These are phyloP conservation scores for Vireo griseus DNA, from an alignment of 2,797 vertebrate genomes.

Conservation along the genomic window DNA sequence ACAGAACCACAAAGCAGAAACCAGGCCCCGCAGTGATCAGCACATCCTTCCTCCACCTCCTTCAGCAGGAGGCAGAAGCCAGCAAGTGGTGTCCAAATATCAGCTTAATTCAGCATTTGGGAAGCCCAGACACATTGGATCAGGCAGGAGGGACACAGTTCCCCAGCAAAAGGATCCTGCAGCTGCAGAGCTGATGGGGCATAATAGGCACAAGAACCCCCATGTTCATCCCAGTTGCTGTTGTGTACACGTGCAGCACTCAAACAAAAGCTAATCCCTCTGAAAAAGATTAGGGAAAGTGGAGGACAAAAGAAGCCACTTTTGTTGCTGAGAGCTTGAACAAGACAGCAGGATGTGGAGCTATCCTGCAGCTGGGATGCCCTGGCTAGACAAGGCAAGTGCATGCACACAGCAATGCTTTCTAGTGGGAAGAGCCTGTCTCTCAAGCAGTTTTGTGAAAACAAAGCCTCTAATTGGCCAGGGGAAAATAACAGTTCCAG, in stretches of 20 bases:
- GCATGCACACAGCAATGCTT: fast-evolving
- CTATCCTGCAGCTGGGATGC: background rate
- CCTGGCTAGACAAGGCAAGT: background rate
- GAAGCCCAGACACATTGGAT: background rate
- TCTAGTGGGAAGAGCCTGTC: background rate
- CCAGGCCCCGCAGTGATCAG: fast-evolving
- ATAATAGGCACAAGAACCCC: background rate
- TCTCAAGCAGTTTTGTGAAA: background rate
- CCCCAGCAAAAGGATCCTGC: background rate
- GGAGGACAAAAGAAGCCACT: background rate
- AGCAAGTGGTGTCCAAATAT: background rate
- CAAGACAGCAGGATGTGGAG: background rate
- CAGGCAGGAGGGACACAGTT: background rate
- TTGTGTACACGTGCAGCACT: background rate
- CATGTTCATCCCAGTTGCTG: background rate
- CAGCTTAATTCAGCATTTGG: background rate
- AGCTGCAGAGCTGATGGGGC: background rate
- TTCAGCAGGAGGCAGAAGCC: background rate
- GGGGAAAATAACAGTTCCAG: background rate
- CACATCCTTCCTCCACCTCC: background rate
- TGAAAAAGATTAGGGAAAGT: background rate
- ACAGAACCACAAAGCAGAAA: background rate
- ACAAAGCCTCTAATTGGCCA: background rate
- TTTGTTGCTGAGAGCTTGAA: background rate
- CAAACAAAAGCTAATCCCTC: background rate